Evolutionary conservation across 1,140 invertebrate genomes (phyloP).

Genomic region (Leptestheria dahalacensis): DNA sequence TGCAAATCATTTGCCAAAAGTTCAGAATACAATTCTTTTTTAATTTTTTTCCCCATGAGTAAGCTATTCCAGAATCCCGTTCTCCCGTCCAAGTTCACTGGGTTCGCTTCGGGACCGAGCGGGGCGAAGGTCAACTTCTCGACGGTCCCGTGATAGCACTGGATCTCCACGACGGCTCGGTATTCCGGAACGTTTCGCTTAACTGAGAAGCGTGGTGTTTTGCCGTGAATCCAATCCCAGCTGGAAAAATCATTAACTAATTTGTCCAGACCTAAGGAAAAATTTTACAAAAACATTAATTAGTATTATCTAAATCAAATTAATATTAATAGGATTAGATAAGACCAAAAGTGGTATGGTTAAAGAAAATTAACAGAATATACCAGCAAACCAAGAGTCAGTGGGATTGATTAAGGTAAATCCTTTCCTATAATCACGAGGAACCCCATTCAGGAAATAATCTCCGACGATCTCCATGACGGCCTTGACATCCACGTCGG

Average conservation of each 20-base stretch:
- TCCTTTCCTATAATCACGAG: constrained; percentile 49
- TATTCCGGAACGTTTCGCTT: background rate
- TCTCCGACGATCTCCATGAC: constrained; percentile 58
- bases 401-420: constrained; percentile 70
- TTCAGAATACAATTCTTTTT: background rate
- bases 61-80: background rate
- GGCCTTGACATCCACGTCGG: constrained; percentile 45
- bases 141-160: background rate
- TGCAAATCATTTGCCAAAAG: background rate
- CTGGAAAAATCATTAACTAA: constrained; percentile 47
- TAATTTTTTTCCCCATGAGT: background rate
- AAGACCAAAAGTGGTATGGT: background rate
- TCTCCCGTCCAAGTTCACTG: background rate
- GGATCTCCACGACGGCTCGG: background rate
- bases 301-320: background rate
- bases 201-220: constrained; percentile 67
- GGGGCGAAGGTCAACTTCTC: background rate
- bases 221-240: constrained; percentile 82
- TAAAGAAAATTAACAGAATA: constrained; percentile 19
- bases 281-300: constrained; percentile 18
- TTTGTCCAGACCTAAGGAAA: constrained; percentile 42
- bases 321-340: background rate
- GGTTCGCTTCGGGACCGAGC: background rate
- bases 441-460: constrained; percentile 57
- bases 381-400: constrained; percentile 72